Conservation (phyloP, 2,797 vertebrate species). For the Sphenodon punctatus region DNA sequence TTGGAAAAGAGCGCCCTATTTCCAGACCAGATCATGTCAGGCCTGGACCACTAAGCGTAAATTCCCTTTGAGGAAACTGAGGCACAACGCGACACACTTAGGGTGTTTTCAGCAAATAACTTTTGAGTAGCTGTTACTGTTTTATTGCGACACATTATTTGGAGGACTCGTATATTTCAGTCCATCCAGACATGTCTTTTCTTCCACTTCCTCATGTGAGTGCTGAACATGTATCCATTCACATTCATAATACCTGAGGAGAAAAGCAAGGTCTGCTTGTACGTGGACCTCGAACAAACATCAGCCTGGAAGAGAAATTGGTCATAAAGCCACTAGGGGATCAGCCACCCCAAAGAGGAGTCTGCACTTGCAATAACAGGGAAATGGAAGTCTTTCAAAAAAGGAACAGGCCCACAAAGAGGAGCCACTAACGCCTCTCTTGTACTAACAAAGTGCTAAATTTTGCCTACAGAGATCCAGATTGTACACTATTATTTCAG, state of each 20-base stretch:
- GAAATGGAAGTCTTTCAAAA: background rate
- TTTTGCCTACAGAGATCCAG: too few relatives aligned
- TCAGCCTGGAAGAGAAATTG: background rate
- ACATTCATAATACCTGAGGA: background rate
- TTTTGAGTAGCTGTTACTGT: background rate
- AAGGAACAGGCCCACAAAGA: background rate
- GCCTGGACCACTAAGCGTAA: too few relatives aligned
- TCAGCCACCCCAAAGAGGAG: background rate
- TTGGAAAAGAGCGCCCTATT: too few relatives aligned
- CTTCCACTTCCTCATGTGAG: background rate
- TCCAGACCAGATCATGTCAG: too few relatives aligned
- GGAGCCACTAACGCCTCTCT: background rate
- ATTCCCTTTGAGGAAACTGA: too few relatives aligned
- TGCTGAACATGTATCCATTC: background rate
- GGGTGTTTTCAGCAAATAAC: background rate
- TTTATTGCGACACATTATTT: background rate
- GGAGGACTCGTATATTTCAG: background rate
- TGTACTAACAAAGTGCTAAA: too few relatives aligned
- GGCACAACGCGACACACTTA: too few relatives aligned
- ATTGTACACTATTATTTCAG: too few relatives aligned
- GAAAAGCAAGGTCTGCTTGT: background rate
- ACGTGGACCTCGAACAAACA: background rate
- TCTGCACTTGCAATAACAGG: background rate
- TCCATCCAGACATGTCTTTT: background rate
- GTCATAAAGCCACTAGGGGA: fast-evolving